Percentiles rank a stretch among this genome's conserved stretches.
Conservation (phyloP, 2,888 invertebrate species). For the Imbricaverruca yamaguchii region DNA sequence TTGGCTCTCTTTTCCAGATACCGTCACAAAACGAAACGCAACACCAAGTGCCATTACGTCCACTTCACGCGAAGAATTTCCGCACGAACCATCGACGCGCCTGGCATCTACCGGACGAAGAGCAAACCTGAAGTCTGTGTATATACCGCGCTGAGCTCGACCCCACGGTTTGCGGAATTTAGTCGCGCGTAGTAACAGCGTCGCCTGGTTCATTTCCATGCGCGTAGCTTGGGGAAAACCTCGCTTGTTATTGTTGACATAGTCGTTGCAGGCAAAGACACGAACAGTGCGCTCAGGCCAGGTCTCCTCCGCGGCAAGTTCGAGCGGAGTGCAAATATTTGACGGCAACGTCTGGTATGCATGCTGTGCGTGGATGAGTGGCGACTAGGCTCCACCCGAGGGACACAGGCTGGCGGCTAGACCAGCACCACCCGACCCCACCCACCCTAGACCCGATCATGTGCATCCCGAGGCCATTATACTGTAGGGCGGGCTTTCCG, state of each 20-base stretch:
- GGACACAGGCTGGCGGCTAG: too few species aligned
- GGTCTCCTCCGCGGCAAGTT: too few species aligned
- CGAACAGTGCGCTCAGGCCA: background rate
- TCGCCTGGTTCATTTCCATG: background rate
- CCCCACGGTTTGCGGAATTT: background rate
- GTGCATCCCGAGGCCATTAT: too few species aligned
- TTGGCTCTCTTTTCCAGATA: background rate
- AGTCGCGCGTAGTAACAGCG: background rate
- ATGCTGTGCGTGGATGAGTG: too few species aligned
- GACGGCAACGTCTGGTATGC: too few species aligned
- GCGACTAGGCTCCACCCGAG: too few species aligned
- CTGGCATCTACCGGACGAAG: background rate
- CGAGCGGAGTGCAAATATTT: too few species aligned
- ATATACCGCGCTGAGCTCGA: background rate
- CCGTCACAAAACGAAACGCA: background rate
- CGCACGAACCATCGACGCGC: background rate
- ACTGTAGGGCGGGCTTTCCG: too few species aligned
- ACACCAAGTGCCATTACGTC: constrained; percentile 15
- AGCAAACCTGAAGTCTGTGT: background rate
- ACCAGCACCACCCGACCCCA: too few species aligned
- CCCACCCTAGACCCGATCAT: too few species aligned
- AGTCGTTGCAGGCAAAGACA: background rate
- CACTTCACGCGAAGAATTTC: background rate
- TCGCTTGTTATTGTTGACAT: constrained; percentile 8
- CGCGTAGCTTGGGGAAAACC: background rate